Evolutionary conservation across 2,888 invertebrate species (phyloP).

Genomic region (Tachina grossa): DNA sequence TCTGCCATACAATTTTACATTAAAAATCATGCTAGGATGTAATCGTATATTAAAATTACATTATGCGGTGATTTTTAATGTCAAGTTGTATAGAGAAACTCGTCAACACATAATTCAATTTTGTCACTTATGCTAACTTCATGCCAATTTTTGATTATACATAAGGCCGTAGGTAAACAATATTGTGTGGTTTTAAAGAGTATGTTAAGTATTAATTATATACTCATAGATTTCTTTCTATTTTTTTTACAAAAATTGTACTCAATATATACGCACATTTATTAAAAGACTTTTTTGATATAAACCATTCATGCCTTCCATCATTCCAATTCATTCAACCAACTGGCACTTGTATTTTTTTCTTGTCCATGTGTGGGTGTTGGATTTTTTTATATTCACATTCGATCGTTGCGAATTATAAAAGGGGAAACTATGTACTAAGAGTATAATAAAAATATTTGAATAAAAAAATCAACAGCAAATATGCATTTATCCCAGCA

Average conservation of each 20-base stretch:
- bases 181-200: slow-evolving; percentile 56
- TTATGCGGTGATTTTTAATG: too few species aligned
- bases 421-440: slow-evolving; percentile 43
- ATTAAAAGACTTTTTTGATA: slow-evolving; percentile 63
- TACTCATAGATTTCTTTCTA: slow-evolving; percentile 52
- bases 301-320: slow-evolving; percentile 32
- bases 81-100: too few species aligned
- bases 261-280: slow-evolving; percentile 80
- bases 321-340: slow-evolving; percentile 55
- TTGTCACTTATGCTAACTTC: too few species aligned
- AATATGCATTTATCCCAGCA: slow-evolving; percentile 14
- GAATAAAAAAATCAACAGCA: slow-evolving; percentile 62
- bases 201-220: too few species aligned
- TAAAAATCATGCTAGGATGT: too few species aligned
- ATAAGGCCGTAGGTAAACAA: slow-evolving; percentile 38
- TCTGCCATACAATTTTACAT: too few species aligned
- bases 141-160: too few species aligned
- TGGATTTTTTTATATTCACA: slow-evolving; percentile 53
- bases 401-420: slow-evolving; percentile 50
- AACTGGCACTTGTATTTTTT: slow-evolving; percentile 50
- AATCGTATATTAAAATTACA: too few species aligned
- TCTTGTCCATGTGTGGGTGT: slow-evolving; percentile 63
- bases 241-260: slow-evolving; percentile 74
- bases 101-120: too few species aligned
- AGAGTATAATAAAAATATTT: slow-evolving; percentile 63